Conservation (phyloP, 2,888 invertebrate genomes). For the Tachina fera region DNA sequence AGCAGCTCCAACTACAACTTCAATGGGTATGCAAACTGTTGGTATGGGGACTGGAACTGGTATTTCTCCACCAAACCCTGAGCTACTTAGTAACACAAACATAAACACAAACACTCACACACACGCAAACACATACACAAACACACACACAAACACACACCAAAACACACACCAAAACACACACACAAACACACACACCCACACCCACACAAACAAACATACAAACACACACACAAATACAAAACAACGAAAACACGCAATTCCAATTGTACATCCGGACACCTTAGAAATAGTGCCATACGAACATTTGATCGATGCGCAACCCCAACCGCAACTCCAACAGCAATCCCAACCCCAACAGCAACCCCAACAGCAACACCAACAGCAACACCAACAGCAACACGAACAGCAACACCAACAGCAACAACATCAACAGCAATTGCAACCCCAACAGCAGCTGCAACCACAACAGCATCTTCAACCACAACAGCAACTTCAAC, state of each 20-base stretch:
- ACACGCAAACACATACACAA: slow-evolving; percentile 74
- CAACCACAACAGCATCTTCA: too few relatives aligned
- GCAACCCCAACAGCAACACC: not conserved
- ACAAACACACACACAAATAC: slow-evolving; percentile 81
- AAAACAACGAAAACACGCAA: slow-evolving; percentile 78
- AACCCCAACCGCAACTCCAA: slow-evolving; percentile 46
- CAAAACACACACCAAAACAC: slow-evolving; percentile 68
- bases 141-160: slow-evolving; percentile 81
- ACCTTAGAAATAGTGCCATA: slow-evolving; percentile 78
- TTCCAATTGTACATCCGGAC: slow-evolving; percentile 81
- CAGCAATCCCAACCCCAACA: not conserved
- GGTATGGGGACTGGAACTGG: slow-evolving; percentile 6
- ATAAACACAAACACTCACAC: not conserved
- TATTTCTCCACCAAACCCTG: slow-evolving; percentile 36
- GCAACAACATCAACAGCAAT: too few relatives aligned
- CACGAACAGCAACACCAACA: not conserved
- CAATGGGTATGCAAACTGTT: slow-evolving; percentile 41
- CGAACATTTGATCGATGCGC: slow-evolving; percentile 71
- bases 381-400: slow-evolving; percentile 28
- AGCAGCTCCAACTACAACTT: slow-evolving; percentile 54
- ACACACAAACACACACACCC: slow-evolving; percentile 70
- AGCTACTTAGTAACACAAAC: slow-evolving; percentile 59
- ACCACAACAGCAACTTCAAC: slow-evolving; percentile 25
- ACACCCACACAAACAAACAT: not conserved
- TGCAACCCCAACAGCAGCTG: too few relatives aligned